Evolutionary conservation across 1,140 invertebrate species (phyloP), one percentile per base, ranked within the genome.

Genomic region (Geopemphigus sp.): DNA sequence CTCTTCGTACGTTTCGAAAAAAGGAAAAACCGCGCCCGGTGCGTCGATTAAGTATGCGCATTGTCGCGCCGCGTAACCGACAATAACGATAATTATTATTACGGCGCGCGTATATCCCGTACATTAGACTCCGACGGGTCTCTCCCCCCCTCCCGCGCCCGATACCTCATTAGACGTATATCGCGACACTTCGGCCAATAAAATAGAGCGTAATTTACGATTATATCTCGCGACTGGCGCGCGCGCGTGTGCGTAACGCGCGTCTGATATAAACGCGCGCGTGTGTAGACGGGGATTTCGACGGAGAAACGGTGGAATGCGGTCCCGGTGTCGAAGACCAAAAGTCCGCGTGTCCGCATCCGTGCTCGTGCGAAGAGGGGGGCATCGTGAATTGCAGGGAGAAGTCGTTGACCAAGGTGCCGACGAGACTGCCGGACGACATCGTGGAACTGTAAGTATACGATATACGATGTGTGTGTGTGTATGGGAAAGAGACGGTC

Each of bases 371-470:
- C 87, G 92, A 92, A 3, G 94, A 97, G 83, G 74, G 74, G 57
- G 94, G 95, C 66, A 94, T 97, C 78, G 94, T 98, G 12, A 96
- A 99, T 89, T 99, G 97, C 86, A 88, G 96, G 82, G 95, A 97
- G 87, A 94, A 96, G 85, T 92, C 93, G 73, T 88, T 99, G 53
- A 92, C 92, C 45, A 91, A 92, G 85, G 91, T 99, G 80, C 97
- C 97, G 11, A 89, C 91, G 74, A 91, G 94, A 84, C 90, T 99
- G 82, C 97, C 97, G 24, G 93, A 97, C 83, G 91, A 93, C 83
- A 95, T 94, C 59, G 95, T 92, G 14, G 97, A 99, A 89, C 89
- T 99, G 97, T 99, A 89, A 93, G 94, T 90, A 80, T 39, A 39
- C 32, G 32, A 4, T 39, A 8, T 39, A 39, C 32, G 8, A 8